phyloP scores from a whole-genome alignment of 2,888 invertebrate species.

The Dolichomitus sp. region DNA sequence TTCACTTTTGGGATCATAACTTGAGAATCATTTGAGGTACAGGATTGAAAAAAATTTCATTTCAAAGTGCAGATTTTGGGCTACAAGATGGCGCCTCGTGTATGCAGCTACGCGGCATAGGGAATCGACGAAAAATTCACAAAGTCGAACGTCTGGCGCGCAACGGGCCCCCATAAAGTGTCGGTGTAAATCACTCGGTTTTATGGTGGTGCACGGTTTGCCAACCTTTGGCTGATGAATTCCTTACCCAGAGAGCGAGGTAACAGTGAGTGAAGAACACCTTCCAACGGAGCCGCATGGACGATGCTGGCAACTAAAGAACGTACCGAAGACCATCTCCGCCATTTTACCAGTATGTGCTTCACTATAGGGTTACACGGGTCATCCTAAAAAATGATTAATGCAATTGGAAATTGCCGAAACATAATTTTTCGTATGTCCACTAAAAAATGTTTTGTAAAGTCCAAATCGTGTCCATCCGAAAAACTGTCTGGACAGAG shows the following conservation, averaged over 20 bases:
- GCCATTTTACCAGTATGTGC: constrained; percentile 44
- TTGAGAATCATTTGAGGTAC: not conserved
- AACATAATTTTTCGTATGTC: not conserved
- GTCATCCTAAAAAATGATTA: not conserved
- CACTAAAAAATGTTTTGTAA: not conserved
- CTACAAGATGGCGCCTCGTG: constrained; percentile 57
- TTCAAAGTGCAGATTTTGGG: constrained; percentile 33
- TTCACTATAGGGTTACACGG: not conserved
- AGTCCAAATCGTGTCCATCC: not conserved
- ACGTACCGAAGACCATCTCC: constrained; percentile 36
- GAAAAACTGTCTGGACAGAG: not conserved
- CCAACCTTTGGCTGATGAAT: constrained; percentile 86
- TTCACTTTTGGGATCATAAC: constrained; percentile 7
- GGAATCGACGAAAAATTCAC: constrained; percentile 85
- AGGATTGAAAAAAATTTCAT: constrained; percentile 8
- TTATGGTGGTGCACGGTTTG: constrained; percentile 85
- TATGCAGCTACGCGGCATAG: constrained; percentile 29
- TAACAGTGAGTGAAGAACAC: constrained; percentile 64
- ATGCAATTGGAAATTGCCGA: not conserved
- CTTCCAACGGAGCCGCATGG: constrained; percentile 46
- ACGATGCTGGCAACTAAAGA: constrained; percentile 41
- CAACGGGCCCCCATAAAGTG: constrained; percentile 82
- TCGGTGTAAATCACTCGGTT: constrained; percentile 85
- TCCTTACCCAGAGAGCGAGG: constrained; percentile 80
- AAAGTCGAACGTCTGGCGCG: constrained; percentile 82